phyloP scores from a whole-genome alignment of 1,140 invertebrate genomes.

The Leucophenga varia region DNA sequence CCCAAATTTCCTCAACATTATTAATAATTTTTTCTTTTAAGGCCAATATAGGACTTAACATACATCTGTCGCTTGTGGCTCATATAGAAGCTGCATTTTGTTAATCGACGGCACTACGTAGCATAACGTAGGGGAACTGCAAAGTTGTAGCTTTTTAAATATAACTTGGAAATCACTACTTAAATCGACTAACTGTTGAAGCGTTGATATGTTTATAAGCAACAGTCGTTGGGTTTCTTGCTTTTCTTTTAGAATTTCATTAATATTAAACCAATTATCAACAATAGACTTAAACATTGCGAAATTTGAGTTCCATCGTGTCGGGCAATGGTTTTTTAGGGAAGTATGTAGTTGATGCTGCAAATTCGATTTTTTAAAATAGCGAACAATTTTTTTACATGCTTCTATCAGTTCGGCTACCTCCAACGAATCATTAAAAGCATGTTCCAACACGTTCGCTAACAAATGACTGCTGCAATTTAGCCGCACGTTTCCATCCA shows the following conservation, averaged over 20 bases:
- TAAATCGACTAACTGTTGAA: background rate
- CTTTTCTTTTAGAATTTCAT: constrained; percentile 8
- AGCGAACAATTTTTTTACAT: constrained; percentile 10
- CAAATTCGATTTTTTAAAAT: constrained; percentile 15
- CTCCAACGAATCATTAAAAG: constrained; percentile 6
- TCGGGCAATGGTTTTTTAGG: constrained; percentile 5
- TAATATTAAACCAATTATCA: constrained; percentile 18
- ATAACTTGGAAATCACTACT: constrained; percentile 6
- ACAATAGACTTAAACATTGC: constrained; percentile 9
- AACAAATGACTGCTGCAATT: constrained; percentile 15
- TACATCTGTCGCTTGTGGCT: background rate
- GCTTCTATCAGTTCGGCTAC: constrained; percentile 4
- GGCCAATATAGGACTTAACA: background rate
- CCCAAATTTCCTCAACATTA: background rate
- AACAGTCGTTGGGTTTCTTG: constrained; percentile 10
- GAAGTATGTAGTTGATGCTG: constrained; percentile 6
- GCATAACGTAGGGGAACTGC: background rate
- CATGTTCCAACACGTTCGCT: constrained; percentile 7
- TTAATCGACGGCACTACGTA: background rate
- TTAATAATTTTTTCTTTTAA: background rate
- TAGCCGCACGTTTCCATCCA: constrained; percentile 4
- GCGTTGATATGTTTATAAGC: constrained; percentile 11
- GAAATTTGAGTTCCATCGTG: constrained; percentile 12
- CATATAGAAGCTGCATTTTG: background rate
- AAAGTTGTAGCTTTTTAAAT: constrained; percentile 6